phyloP scores from a whole-genome alignment of 2,113 vertebrate species.

The Engystomops pustulosus region DNA sequence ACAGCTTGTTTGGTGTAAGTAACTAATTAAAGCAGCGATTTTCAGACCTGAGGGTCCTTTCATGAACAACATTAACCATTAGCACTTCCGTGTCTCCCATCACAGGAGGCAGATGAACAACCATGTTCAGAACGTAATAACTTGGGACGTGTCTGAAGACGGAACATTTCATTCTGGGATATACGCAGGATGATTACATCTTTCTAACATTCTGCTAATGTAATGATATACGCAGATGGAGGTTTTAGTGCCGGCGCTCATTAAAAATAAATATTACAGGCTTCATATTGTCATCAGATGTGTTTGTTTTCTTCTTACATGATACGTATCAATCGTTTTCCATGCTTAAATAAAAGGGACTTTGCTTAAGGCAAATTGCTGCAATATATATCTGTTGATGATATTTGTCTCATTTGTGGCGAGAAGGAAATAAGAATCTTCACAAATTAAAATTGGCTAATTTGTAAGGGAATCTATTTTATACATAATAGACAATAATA shows the following conservation, averaged over 20 bases:
- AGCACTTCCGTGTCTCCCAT: neutral
- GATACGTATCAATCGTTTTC: neutral
- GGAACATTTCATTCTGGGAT: constrained; percentile 29
- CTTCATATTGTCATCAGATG: constrained; percentile 29
- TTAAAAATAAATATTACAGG: constrained; percentile 44
- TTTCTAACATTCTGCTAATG: constrained; percentile 23
- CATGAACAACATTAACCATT: constrained; percentile 36
- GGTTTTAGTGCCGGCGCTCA: constrained; percentile 30
- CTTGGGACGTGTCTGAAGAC: constrained; percentile 32
- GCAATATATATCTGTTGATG: neutral
- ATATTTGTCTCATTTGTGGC: neutral
- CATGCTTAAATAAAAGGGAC: neutral
- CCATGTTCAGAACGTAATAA: constrained; percentile 41
- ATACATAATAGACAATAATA: too few species aligned
- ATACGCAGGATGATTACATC: constrained; percentile 28
- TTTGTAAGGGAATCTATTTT: neutral
- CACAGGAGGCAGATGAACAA: constrained; percentile 4
- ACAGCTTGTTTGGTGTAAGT: constrained; percentile 55
- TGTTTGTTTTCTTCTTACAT: constrained; percentile 19
- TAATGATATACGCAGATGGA: constrained; percentile 48
- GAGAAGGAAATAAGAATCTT: neutral
- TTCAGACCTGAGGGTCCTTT: constrained; percentile 49
- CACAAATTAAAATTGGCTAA: neutral
- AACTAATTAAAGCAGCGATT: constrained; percentile 55
- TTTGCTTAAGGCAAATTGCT: constrained; percentile 13